Evolutionary conservation across 2,888 invertebrate genomes (phyloP).

Genomic region (Eurytoma californica): DNA sequence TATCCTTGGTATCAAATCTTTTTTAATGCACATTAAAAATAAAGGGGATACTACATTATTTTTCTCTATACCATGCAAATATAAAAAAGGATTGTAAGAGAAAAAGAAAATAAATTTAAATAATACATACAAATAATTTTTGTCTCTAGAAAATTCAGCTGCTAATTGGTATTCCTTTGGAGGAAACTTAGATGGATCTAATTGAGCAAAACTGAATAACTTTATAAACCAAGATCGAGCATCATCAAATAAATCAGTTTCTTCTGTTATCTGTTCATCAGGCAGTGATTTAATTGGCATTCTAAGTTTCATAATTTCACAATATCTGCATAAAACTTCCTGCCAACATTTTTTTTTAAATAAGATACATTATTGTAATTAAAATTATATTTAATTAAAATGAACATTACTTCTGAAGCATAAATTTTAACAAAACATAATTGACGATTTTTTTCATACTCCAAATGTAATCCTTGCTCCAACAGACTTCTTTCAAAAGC

Average conservation of each 20-base stretch:
- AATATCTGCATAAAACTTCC: constrained; percentile 83
- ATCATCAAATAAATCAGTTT: constrained; percentile 72
- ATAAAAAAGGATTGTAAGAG: constrained; percentile 80
- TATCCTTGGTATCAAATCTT: constrained; percentile 81
- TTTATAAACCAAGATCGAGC: constrained; percentile 75
- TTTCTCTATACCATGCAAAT: constrained; percentile 35
- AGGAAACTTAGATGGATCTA: constrained; percentile 80
- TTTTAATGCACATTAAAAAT: constrained; percentile 51
- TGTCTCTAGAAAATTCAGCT: constrained; percentile 83
- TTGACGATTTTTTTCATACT: constrained; percentile 80
- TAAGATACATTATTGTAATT: not conserved
- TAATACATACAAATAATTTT: constrained; percentile 82
- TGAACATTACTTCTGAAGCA: constrained; percentile 77
- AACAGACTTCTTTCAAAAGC: constrained; percentile 73
- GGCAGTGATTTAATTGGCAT: constrained; percentile 81
- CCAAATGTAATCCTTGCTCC: constrained; percentile 79
- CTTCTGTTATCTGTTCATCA: constrained; percentile 59
- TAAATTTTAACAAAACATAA: constrained; percentile 85
- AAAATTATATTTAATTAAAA: not conserved
- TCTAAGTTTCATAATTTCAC: constrained; percentile 85
- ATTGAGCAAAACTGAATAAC: constrained; percentile 77
- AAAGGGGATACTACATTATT: constrained; percentile 50
- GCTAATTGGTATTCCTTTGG: constrained; percentile 80
- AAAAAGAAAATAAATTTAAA: not conserved
- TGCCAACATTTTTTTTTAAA: constrained; percentile 48